Percentiles rank a stretch among this genome's conserved stretches.
phyloP scores from a whole-genome alignment of 2,888 invertebrate genomes.

The Omphaloscelis lunosa region DNA sequence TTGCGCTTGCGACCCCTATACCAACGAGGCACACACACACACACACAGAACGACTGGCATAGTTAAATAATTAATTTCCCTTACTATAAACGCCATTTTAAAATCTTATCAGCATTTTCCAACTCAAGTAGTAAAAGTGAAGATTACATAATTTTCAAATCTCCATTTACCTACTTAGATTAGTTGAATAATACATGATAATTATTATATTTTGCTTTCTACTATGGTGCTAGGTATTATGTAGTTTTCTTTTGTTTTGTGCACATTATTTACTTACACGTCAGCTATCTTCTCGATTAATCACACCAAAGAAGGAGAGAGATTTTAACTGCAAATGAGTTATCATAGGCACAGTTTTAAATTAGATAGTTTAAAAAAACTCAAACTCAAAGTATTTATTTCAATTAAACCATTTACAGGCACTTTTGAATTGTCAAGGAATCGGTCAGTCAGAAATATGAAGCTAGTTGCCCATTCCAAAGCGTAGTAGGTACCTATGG shows the following conservation, averaged over 20 bases:
- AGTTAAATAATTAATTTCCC: background rate
- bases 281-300: background rate
- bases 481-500: too few species aligned
- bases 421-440: too few species aligned
- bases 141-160: conserved; percentile 38
- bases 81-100: background rate
- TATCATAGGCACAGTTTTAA: too few species aligned
- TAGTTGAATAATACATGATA: conserved; percentile 34
- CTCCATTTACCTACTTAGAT: background rate
- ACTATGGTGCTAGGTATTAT: background rate
- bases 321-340: background rate
- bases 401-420: too few species aligned
- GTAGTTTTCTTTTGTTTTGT: conserved; percentile 15
- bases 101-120: conserved; percentile 22
- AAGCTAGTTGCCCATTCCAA: too few species aligned
- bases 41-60: background rate
- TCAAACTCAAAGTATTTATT: too few species aligned
- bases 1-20: background rate
- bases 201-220: conserved; percentile 41
- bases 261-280: conserved; percentile 5
- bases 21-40: too few species aligned
- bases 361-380: too few species aligned
- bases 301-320: background rate
- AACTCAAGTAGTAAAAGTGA: conserved; percentile 4
- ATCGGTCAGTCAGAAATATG: too few species aligned